Conservation (phyloP, 2,797 vertebrate genomes). For the Poecilia wingei region DNA sequence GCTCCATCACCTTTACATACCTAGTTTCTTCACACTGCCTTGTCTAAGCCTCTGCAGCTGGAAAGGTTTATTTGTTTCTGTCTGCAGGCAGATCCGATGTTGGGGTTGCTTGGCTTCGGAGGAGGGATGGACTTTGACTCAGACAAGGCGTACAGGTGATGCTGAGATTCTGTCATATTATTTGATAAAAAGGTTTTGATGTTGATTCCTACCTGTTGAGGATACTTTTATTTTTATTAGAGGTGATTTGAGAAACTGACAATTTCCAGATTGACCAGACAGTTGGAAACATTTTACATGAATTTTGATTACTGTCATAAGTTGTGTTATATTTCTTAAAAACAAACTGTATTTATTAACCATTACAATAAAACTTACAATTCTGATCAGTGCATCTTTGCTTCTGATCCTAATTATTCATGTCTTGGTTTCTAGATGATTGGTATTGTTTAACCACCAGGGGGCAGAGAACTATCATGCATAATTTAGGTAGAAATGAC, state of each 20-base stretch:
- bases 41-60: not conserved
- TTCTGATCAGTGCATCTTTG: not conserved
- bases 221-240: not conserved
- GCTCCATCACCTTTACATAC: not conserved
- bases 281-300: not conserved
- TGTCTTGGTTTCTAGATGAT: not conserved
- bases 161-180: constrained; percentile 13
- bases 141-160: constrained; percentile 91
- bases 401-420: not conserved
- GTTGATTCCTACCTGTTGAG: not conserved
- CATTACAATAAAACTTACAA: not conserved
- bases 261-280: not conserved
- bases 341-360: not conserved
- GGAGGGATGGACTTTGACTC: constrained; percentile 94
- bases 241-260: not conserved
- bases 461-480: not conserved
- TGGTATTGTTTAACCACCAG: constrained; percentile 15
- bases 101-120: constrained; percentile 86
- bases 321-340: not conserved
- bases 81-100: constrained; percentile 82
- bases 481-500: not conserved
- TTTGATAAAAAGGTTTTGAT: not conserved
- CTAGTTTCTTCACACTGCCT: not conserved
- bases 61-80: constrained; percentile 9
- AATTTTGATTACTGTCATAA: not conserved